A percentile compares a stretch with the other conserved stretches of the same genome.
These are phyloP conservation scores for Delphinus delphis DNA, from an alignment of 2,113 vertebrate genomes.

Conservation along the genomic window DNA sequence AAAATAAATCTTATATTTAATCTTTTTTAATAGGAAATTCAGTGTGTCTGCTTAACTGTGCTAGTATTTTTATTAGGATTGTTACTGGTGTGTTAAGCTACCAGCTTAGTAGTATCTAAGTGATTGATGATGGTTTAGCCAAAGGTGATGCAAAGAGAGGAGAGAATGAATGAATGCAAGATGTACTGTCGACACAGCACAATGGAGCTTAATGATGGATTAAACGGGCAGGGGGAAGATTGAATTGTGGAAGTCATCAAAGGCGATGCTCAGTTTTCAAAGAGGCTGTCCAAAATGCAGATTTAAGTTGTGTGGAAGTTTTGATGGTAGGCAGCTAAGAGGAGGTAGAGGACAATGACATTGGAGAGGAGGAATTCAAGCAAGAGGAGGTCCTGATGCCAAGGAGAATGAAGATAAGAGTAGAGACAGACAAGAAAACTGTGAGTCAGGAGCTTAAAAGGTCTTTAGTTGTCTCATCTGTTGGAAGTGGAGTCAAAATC, in stretches of 20 bases:
- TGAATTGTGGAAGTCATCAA: background rate
- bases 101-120: background rate
- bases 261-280: background rate
- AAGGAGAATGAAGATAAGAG: background rate
- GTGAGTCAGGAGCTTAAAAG: background rate
- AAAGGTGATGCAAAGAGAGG: background rate
- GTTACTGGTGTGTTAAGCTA: background rate
- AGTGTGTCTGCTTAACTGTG: background rate
- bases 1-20: constrained; percentile 29
- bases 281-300: background rate
- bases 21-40: constrained; percentile 20
- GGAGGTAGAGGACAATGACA: background rate
- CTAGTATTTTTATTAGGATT: constrained; percentile 37
- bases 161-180: background rate
- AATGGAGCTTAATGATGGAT: rapidly evolving
- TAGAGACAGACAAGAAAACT: background rate
- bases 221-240: background rate
- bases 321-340: background rate
- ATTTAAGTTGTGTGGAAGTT: background rate
- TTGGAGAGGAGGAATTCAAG: background rate
- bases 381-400: background rate
- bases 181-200: background rate
- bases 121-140: background rate
- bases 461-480: background rate
- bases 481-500: background rate